Conservation (phyloP, 2,113 vertebrate genomes). For the Pelmatolapia mariae region DNA sequence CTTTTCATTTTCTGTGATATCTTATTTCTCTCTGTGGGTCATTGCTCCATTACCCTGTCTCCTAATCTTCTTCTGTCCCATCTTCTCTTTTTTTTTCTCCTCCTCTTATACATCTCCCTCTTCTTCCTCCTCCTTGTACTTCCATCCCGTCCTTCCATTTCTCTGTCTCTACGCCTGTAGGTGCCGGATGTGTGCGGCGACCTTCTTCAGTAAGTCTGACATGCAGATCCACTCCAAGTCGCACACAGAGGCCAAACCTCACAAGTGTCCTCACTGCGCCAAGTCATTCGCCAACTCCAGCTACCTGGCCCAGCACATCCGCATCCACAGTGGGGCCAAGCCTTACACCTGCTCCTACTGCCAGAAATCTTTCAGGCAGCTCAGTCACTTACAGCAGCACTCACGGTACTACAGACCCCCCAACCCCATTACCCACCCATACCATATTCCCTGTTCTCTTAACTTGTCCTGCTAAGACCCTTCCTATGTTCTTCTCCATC, state of each 20-base stretch:
- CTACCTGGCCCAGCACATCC: slow-evolving; percentile 99
- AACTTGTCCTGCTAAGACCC: slow-evolving; percentile 23
- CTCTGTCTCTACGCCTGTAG: slow-evolving; percentile 79
- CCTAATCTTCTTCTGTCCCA: neutral
- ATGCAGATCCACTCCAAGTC: slow-evolving; percentile 99
- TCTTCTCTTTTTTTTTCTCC: neutral
- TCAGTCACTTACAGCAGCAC: slow-evolving; percentile 99
- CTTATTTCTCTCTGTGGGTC: slow-evolving; percentile 2
- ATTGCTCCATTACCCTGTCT: neutral
- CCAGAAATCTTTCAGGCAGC: slow-evolving; percentile 98
- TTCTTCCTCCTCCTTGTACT: slow-evolving; percentile 29
- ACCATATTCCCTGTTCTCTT: slow-evolving; percentile 22
- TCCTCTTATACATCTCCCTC: neutral
- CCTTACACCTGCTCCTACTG: slow-evolving; percentile 99
- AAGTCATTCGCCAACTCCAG: slow-evolving; percentile 99
- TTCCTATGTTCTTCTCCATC: neutral
- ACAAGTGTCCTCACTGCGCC: slow-evolving; percentile 99
- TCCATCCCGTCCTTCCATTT: slow-evolving; percentile 55
- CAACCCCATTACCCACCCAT: neutral
- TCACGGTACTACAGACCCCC: slow-evolving; percentile 88
- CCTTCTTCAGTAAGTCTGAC: slow-evolving; percentile 99
- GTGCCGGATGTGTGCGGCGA: slow-evolving; percentile 99
- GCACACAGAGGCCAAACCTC: slow-evolving; percentile 99
- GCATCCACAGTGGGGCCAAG: slow-evolving; percentile 98
- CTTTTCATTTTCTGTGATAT: neutral